phyloP scores from a whole-genome alignment of 2,113 vertebrate genomes.

The Eclectus roratus region DNA sequence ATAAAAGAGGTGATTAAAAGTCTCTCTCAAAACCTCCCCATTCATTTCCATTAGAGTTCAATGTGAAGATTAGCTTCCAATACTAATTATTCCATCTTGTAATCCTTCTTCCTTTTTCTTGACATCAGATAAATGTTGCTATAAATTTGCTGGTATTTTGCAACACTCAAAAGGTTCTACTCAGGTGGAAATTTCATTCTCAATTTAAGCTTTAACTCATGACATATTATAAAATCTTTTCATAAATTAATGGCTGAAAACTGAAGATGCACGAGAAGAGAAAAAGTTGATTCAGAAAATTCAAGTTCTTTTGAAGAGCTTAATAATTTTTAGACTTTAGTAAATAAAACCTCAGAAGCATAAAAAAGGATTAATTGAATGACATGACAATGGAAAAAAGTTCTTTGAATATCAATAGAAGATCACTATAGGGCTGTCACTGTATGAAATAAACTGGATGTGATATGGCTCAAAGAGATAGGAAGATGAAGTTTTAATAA shows the following conservation, averaged over 20 bases:
- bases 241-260: background rate
- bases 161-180: background rate
- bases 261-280: background rate
- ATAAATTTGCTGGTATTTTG: background rate
- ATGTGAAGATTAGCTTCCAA: slow-evolving; percentile 20
- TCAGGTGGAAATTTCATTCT: background rate
- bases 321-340: background rate
- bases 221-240: background rate
- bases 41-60: slow-evolving; percentile 34
- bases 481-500: background rate
- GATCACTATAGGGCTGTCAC: background rate
- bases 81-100: slow-evolving; percentile 23
- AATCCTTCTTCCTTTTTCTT: slow-evolving; percentile 28
- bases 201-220: background rate
- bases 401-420: background rate
- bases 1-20: slow-evolving; percentile 11
- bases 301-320: background rate
- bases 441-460: background rate
- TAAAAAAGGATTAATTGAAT: background rate
- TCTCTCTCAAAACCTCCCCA: background rate
- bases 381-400: background rate
- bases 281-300: background rate
- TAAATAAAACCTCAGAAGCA: background rate
- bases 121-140: background rate
- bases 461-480: background rate